Evolutionary conservation across 2,113 vertebrate species (phyloP), one percentile per base, ranked within the genome.

Genomic region (Hippocampus abdominalis): DNA sequence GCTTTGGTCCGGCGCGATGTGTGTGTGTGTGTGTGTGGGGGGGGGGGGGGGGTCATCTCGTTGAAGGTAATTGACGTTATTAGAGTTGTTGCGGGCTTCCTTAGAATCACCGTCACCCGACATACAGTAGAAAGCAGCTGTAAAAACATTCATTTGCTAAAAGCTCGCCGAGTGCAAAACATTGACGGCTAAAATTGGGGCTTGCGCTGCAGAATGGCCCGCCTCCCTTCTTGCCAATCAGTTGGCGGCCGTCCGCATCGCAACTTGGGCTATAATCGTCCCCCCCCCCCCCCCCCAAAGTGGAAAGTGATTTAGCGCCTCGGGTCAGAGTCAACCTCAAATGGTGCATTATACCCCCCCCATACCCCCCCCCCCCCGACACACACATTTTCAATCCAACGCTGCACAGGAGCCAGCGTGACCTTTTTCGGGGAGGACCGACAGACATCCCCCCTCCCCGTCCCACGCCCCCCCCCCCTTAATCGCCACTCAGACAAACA

Each of bases 241-340:
- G 72, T 75, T 23, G 65, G 61, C 67, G 66, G 68, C 66, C 36
- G 64, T 29, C 40, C 69, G 81, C 71, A 83, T 81, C 79, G 51
- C 68, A 68, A 66, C 57, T 79, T 75, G 73, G 79, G 82, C 87
- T 73, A 74, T 83, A 84, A 88, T 88, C 86, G 77, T 75, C 70
- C 82, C 36, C 9, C 77, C 81, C 70, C 86, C 75, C 74, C 70
- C 82, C 36, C 9, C 77, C 81, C 70, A 67, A 78, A 90, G 87
- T 78, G 80, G 84, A 86, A 74, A 69, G 81, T 86, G 87, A 90
- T 88, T 88, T 87, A 89, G 66, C 81, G 85, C 83, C 81, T 8
- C 21, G 27, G 86, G 85, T 87, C 80, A 81, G 42, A 74, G 74
- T 81, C 74, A 49, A 69, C 83, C 83, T 77, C 86, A 79, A 74